phyloP scores from a whole-genome alignment of 2,888 invertebrate genomes.

The Hymenopus coronatus region DNA sequence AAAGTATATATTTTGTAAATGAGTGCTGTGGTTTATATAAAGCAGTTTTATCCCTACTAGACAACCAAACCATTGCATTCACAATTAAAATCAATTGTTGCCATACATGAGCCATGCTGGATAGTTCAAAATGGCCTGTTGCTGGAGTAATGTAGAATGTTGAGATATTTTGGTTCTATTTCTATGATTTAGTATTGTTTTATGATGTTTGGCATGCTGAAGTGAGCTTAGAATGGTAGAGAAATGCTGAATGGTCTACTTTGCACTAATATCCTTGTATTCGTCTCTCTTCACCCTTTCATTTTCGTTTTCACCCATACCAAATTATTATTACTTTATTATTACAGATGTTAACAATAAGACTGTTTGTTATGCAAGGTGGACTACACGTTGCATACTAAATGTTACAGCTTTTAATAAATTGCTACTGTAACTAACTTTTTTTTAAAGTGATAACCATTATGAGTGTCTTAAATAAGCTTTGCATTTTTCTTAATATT shows the following conservation, averaged over 20 bases:
- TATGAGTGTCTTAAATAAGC: too few species aligned
- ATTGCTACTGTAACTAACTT: not conserved
- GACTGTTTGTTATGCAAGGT: not conserved
- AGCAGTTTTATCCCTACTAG: too few species aligned
- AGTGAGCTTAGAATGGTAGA: slow-evolving; percentile 10
- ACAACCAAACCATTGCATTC: not conserved
- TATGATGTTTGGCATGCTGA: slow-evolving; percentile 1
- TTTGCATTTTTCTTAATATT: too few species aligned
- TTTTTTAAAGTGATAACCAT: too few species aligned
- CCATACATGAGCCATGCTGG: not conserved
- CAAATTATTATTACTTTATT: not conserved
- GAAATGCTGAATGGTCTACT: slow-evolving; percentile 9
- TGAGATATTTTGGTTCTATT: not conserved
- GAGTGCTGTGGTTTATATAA: too few species aligned
- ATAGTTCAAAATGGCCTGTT: slow-evolving; percentile 8
- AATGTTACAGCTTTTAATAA: not conserved
- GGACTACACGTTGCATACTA: not conserved
- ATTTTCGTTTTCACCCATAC: not conserved
- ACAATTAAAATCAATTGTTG: not conserved
- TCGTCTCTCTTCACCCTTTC: not conserved
- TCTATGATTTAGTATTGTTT: not conserved
- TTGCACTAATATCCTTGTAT: slow-evolving; percentile 9
- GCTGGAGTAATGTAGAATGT: slow-evolving; percentile 11
- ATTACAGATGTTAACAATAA: slow-evolving; percentile 11
- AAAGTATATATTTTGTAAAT: too few species aligned